Evolutionary conservation across 1,140 invertebrate species (phyloP).

Genomic region (Hestina assimilis): DNA sequence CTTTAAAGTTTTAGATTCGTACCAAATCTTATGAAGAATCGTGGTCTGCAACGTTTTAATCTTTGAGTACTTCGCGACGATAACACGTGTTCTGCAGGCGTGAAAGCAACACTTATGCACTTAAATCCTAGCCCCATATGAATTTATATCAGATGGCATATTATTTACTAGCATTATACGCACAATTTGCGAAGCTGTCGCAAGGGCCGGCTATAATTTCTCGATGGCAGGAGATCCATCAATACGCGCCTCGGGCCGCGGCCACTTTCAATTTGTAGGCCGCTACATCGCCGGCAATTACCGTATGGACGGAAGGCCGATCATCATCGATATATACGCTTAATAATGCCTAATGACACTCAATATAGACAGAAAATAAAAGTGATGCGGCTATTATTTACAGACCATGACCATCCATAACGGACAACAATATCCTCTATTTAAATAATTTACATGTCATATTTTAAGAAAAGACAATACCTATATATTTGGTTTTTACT

Average conservation of each 20-base stretch:
- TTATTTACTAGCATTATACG: conserved; percentile 76
- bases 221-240: conserved; percentile 75
- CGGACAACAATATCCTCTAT: not conserved
- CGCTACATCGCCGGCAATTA: conserved; percentile 71
- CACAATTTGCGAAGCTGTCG: conserved; percentile 77
- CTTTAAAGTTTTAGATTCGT: conserved; percentile 23
- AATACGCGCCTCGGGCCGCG: conserved; percentile 68
- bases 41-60: not conserved
- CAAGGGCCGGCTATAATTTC: conserved; percentile 73
- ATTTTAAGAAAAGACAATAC: not conserved
- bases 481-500: too few relatives aligned
- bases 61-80: not conserved
- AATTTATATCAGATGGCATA: conserved; percentile 66
- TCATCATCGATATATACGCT: conserved; percentile 71
- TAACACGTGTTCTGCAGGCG: conserved; percentile 31
- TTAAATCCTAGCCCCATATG: conserved; percentile 48
- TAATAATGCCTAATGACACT: conserved; percentile 77
- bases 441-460: not conserved
- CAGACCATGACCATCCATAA: conserved; percentile 19
- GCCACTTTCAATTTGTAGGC: conserved; percentile 76
- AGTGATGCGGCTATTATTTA: conserved; percentile 65
- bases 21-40: conserved; percentile 1
- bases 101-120: conserved; percentile 46
- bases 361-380: conserved; percentile 74
- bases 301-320: conserved; percentile 70